Conservation (phyloP, 2,113 vertebrate genomes). For the Capricornis sumatraensis region DNA sequence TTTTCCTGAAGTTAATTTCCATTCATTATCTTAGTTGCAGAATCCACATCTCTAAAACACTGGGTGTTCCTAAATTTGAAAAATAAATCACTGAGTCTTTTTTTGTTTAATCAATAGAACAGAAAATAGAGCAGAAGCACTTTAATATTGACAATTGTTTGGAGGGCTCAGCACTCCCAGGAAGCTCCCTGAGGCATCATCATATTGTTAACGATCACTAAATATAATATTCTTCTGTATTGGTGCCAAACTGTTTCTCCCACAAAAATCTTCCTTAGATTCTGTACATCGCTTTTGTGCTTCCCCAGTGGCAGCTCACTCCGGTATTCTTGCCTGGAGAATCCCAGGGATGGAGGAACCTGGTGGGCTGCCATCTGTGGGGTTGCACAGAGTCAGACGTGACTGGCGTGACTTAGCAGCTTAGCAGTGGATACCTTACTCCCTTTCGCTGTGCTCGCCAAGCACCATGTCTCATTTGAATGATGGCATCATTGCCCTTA, state of each 20-base stretch:
- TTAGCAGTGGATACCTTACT: not conserved
- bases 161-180: not conserved
- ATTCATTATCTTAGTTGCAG: not conserved
- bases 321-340: too few relatives aligned
- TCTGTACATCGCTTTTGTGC: not conserved
- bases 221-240: not conserved
- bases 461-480: not conserved
- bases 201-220: not conserved
- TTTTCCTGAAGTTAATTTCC: slow-evolving; percentile 44
- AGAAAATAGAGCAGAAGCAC: not conserved
- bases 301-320: not conserved
- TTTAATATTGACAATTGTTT: not conserved
- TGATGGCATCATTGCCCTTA: not conserved
- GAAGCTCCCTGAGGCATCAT: not conserved
- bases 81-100: not conserved
- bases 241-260: not conserved
- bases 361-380: too few relatives aligned
- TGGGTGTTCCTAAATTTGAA: not conserved
- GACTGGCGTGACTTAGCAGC: too few relatives aligned
- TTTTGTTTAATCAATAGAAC: not conserved
- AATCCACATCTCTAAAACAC: slow-evolving; percentile 14
- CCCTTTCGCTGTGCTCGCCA: not conserved
- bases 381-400: too few relatives aligned
- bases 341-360: too few relatives aligned
- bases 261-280: not conserved